Evolutionary conservation across 2,113 vertebrate species (phyloP).

Genomic region (Mirounga angustirostris): DNA sequence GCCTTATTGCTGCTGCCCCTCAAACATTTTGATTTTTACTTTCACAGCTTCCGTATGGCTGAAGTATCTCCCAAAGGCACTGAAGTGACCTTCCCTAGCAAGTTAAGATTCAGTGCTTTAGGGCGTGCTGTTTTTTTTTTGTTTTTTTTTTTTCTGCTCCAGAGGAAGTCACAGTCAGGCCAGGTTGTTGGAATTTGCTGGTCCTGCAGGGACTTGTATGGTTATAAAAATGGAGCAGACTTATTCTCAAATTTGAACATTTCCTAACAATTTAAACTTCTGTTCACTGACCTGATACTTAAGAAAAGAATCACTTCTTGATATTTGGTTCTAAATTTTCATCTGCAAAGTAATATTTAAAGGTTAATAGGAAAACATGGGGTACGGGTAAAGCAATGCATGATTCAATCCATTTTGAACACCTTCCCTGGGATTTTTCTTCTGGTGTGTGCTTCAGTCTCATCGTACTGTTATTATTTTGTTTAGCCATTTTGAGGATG

Average conservation of each 20-base stretch:
- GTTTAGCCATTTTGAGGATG: background rate
- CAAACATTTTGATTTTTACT: conserved; percentile 47
- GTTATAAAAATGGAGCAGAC: background rate
- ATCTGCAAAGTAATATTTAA: background rate
- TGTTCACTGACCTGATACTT: conserved; percentile 7
- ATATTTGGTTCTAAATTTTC: background rate
- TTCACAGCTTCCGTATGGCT: conserved; percentile 10
- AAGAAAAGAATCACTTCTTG: background rate
- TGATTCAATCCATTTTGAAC: background rate
- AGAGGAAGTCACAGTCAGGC: conserved; percentile 51
- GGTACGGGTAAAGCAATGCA: background rate
- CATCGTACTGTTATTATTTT: background rate
- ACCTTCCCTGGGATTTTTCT: background rate
- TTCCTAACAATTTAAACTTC: conserved; percentile 55
- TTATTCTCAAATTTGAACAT: conserved; percentile 44
- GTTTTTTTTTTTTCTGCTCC: conserved; percentile 75
- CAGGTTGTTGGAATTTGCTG: background rate
- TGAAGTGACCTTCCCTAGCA: conserved; percentile 11
- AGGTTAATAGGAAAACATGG: background rate
- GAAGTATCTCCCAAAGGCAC: conserved; percentile 55
- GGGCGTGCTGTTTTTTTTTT: conserved; percentile 63
- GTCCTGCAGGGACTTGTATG: conserved; percentile 35
- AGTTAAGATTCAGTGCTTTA: background rate
- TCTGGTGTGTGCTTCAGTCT: background rate
- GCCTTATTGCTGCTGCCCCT: conserved; percentile 47